Evolutionary conservation across 2,113 vertebrate genomes (phyloP).

Genomic region (Tinamus guttatus): DNA sequence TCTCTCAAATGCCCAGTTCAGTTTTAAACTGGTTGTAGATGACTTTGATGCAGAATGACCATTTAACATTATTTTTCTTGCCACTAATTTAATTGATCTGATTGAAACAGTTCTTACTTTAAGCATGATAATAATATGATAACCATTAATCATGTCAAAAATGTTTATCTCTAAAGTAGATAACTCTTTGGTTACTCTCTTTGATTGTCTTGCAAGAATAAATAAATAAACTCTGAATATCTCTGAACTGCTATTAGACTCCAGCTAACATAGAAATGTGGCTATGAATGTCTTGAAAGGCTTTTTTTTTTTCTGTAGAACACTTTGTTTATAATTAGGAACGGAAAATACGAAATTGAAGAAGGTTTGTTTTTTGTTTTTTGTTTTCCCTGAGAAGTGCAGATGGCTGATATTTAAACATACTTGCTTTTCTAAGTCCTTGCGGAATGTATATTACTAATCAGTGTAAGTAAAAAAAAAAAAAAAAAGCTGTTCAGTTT

Average conservation of each 20-base stretch:
- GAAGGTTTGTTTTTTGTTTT: background rate
- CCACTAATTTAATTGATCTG: conserved; percentile 6
- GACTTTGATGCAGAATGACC: background rate
- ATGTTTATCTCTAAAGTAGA: background rate
- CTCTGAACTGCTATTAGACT: background rate
- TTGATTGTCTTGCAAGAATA: background rate
- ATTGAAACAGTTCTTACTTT: background rate
- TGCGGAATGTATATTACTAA: background rate
- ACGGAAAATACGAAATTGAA: background rate
- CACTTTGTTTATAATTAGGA: background rate
- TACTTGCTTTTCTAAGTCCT: background rate
- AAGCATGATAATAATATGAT: background rate
- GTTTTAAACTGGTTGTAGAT: background rate
- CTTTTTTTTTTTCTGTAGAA: background rate
- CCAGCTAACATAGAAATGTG: background rate
- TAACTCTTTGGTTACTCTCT: background rate
- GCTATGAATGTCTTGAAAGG: background rate
- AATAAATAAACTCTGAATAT: conserved; percentile 16
- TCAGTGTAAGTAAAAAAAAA: background rate
- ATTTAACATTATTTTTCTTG: background rate
- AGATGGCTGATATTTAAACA: conserved; percentile 28
- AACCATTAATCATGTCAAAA: background rate
- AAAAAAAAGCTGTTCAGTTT: conserved; percentile 11
- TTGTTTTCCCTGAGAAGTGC: background rate
- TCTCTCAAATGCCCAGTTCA: background rate